These are phyloP conservation scores for Carabus problematicus DNA, from an alignment of 2,888 invertebrate species.

Conservation along the genomic window DNA sequence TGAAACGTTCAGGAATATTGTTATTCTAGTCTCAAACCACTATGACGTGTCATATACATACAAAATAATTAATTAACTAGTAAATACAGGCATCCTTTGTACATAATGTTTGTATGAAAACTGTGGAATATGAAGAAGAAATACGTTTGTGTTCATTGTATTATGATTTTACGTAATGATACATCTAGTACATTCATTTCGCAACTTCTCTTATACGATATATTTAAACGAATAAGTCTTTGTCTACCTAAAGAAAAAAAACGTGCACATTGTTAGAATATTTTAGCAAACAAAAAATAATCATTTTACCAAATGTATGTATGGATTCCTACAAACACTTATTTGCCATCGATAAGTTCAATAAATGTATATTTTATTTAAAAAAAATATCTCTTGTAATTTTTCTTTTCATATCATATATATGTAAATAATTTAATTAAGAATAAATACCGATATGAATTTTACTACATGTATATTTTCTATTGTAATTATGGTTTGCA, in stretches of 20 bases:
- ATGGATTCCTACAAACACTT: slow-evolving; percentile 22
- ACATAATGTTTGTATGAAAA: slow-evolving; percentile 33
- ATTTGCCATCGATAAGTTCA: slow-evolving; percentile 28
- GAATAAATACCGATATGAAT: slow-evolving; percentile 35
- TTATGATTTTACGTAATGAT: not conserved
- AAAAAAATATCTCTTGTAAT: slow-evolving; percentile 24
- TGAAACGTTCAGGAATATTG: slow-evolving; percentile 32
- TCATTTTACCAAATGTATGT: slow-evolving; percentile 29
- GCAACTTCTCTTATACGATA: too few species aligned
- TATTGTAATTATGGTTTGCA: too few species aligned
- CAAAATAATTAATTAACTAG: too few species aligned
- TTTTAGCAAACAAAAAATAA: slow-evolving; percentile 21
- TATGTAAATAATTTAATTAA: slow-evolving; percentile 29
- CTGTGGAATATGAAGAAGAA: not conserved
- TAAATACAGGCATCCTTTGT: slow-evolving; percentile 19
- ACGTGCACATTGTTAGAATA: slow-evolving; percentile 27
- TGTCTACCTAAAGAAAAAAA: slow-evolving; percentile 19
- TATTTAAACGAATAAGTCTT: slow-evolving; percentile 28
- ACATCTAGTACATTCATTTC: slow-evolving; percentile 1
- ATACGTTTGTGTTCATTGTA: not conserved
- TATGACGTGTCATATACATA: slow-evolving; percentile 25
- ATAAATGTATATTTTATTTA: slow-evolving; percentile 40
- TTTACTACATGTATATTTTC: slow-evolving; percentile 9
- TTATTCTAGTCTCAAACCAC: slow-evolving; percentile 36
- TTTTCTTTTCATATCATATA: slow-evolving; percentile 32